Percentiles rank a stretch among this genome's conserved stretches.
These are phyloP conservation scores for Colostygia pectinataria DNA, from an alignment of 2,888 invertebrate genomes.

Conservation along the genomic window DNA sequence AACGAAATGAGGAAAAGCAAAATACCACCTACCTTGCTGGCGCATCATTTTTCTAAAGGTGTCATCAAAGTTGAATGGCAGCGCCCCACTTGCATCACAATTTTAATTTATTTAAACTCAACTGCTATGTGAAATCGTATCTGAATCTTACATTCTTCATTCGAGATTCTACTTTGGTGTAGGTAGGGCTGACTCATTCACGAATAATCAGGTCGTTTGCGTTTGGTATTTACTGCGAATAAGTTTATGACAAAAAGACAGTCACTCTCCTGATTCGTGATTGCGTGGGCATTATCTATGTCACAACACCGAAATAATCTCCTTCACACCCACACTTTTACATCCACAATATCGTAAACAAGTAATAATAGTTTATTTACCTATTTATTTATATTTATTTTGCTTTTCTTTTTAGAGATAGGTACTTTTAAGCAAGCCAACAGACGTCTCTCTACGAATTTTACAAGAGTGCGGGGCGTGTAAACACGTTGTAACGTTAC, in stretches of 20 bases:
- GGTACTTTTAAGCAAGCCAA: too few relatives aligned
- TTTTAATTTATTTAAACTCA: neutral
- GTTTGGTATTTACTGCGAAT: constrained; percentile 3
- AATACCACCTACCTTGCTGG: constrained; percentile 20
- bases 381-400: too few relatives aligned
- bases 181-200: neutral
- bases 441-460: too few relatives aligned
- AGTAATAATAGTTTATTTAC: too few relatives aligned
- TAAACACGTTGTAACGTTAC: too few relatives aligned
- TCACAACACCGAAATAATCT: too few relatives aligned
- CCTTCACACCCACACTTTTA: too few relatives aligned
- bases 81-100: constrained; percentile 1
- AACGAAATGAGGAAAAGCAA: constrained; percentile 23
- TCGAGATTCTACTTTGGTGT: neutral
- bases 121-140: neutral
- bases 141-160: too few relatives aligned
- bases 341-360: too few relatives aligned
- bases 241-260: neutral
- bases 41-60: constrained; percentile 21
- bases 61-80: constrained; percentile 20
- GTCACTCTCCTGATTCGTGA: neutral
- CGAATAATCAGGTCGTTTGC: constrained; percentile 7
- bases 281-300: neutral
- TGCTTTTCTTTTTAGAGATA: too few relatives aligned
- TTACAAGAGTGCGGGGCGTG: too few relatives aligned